Evolutionary conservation across 2,797 vertebrate species (phyloP).

Genomic region (Cynodonichthys magdalenae): DNA sequence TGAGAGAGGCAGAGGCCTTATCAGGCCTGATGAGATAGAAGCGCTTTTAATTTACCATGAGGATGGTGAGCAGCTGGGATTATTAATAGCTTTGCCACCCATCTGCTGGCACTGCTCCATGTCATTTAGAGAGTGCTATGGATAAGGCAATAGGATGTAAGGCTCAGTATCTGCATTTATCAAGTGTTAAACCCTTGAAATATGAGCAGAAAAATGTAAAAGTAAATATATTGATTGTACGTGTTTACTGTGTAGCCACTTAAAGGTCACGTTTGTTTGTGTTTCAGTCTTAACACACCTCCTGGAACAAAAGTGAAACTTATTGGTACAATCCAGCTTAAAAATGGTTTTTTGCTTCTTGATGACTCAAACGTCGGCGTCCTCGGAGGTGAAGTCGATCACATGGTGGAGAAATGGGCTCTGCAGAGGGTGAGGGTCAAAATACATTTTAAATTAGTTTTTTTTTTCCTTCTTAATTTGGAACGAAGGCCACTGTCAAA

Average conservation of each 20-base stretch:
- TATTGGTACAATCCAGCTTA: conserved; percentile 87
- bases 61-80: conserved; percentile 71
- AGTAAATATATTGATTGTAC: not conserved
- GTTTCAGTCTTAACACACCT: conserved; percentile 90
- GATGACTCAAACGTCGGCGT: conserved; percentile 91
- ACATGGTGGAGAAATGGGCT: conserved; percentile 98
- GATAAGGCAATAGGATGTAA: conserved; percentile 32
- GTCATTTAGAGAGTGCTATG: conserved; percentile 71
- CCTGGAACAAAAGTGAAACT: conserved; percentile 98
- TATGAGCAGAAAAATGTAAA: conserved; percentile 5
- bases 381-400: conserved; percentile 96
- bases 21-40: conserved; percentile 76
- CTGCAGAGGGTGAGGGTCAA: conserved; percentile 92
- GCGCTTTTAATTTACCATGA: conserved; percentile 76
- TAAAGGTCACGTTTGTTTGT: not conserved
- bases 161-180: conserved; percentile 19
- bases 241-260: not conserved
- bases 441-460: not conserved
- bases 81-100: conserved; percentile 72
- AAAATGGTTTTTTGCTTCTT: conserved; percentile 93
- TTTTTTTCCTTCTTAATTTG: conserved; percentile 13
- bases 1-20: conserved; percentile 76
- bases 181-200: conserved; percentile 21
- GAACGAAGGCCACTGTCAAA: not conserved
- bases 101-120: conserved; percentile 63